Conservation (phyloP, 2,888 invertebrate species). For the Cheilosia grossa region DNA sequence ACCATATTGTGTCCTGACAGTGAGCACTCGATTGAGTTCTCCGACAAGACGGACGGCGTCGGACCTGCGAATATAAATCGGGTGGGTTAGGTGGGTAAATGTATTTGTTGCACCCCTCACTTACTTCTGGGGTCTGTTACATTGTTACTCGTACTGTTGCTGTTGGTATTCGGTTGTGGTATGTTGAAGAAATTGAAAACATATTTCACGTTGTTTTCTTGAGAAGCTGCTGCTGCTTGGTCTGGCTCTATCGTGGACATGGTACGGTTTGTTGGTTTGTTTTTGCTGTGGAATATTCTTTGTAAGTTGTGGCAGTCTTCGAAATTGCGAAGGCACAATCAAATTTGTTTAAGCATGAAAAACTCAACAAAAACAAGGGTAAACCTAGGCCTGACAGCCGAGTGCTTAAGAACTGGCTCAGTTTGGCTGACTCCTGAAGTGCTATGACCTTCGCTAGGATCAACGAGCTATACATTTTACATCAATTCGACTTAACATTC, state of each 20-base stretch:
- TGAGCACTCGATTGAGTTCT: constrained; percentile 74
- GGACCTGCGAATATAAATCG: constrained; percentile 62
- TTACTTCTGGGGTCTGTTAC: constrained; percentile 45
- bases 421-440: no score
- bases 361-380: no score
- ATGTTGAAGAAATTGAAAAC: constrained; percentile 64
- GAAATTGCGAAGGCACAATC: no score
- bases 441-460: no score
- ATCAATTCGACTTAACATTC: no score
- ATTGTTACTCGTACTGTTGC: constrained; percentile 23
- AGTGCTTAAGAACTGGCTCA: no score
- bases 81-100: neutral
- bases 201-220: constrained; percentile 50
- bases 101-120: neutral
- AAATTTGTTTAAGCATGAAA: no score
- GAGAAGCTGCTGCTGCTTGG: constrained; percentile 13
- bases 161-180: constrained; percentile 52
- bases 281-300: neutral
- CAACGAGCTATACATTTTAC: no score
- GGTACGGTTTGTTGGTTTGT: neutral
- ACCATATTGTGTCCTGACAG: constrained; percentile 53
- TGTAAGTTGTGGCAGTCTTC: no score
- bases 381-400: no score
- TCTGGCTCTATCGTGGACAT: constrained; percentile 46
- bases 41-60: constrained; percentile 71